A percentile compares a stretch with the other conserved stretches of the same genome.
These are phyloP conservation scores for Aphodius granarius DNA, from an alignment of 2,888 invertebrate species.

Conservation along the genomic window DNA sequence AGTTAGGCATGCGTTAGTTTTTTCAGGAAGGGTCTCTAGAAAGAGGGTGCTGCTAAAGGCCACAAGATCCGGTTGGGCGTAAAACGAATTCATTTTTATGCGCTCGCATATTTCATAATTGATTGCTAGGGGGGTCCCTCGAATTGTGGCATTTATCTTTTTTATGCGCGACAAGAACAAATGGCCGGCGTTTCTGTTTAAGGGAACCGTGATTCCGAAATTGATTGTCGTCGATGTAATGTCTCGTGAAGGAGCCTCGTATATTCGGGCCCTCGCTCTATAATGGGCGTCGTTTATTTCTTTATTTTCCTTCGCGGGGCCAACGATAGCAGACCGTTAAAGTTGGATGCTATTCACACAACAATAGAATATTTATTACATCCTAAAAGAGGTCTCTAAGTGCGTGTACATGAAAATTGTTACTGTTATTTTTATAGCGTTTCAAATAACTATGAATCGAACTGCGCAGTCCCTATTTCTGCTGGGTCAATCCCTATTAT, in stretches of 20 bases:
- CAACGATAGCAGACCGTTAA: neutral
- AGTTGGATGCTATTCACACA: neutral
- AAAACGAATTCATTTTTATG: conserved; percentile 42
- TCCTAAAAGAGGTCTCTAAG: neutral
- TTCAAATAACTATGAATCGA: too few species aligned
- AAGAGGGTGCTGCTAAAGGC: conserved; percentile 28
- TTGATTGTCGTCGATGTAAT: conserved; percentile 43
- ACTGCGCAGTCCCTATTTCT: too few species aligned
- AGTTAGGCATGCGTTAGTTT: conserved; percentile 18
- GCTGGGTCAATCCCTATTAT: too few species aligned
- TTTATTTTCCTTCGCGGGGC: neutral
- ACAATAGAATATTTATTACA: neutral
- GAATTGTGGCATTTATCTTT: conserved; percentile 46
- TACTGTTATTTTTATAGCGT: too few species aligned
- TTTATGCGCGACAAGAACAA: conserved; percentile 41
- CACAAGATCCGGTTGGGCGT: conserved; percentile 40
- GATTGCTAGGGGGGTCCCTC: conserved; percentile 38
- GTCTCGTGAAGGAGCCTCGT: conserved; percentile 32
- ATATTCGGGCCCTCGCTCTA: neutral
- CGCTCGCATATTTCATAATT: conserved; percentile 48
- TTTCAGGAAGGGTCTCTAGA: conserved; percentile 33
- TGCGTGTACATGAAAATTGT: neutral
- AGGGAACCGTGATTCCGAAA: conserved; percentile 41
- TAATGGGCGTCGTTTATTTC: neutral
- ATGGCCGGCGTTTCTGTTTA: conserved; percentile 42